Percentiles rank a stretch among this genome's conserved stretches.
Evolutionary conservation across 2,888 invertebrate genomes (phyloP).

Genomic region (Melieria crassipennis): DNA sequence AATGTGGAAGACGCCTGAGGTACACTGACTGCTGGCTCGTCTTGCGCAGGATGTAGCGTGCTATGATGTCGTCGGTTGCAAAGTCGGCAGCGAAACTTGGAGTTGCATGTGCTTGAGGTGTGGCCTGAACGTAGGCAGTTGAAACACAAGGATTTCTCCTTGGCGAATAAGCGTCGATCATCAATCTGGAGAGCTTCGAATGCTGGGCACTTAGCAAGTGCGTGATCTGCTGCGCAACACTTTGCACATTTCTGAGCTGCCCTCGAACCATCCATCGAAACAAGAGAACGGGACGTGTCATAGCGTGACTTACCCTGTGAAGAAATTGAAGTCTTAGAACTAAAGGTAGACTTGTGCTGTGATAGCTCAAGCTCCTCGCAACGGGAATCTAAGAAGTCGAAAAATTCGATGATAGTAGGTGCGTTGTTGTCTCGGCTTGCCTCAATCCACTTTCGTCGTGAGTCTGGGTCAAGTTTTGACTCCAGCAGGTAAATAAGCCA

Average conservation of each 20-base stretch:
- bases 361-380: slow-evolving; percentile 29
- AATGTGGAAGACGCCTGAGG: too few relatives aligned
- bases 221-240: slow-evolving; percentile 36
- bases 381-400: background rate
- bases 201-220: slow-evolving; percentile 24
- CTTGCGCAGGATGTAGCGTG: slow-evolving; percentile 3
- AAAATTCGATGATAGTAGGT: too few relatives aligned
- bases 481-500: slow-evolving; percentile 34
- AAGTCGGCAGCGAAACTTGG: background rate
- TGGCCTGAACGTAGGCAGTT: background rate
- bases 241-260: slow-evolving; percentile 31
- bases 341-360: slow-evolving; percentile 30
- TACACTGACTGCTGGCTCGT: too few relatives aligned
- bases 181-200: slow-evolving; percentile 17
- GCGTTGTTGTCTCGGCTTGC: too few relatives aligned
- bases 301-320: background rate
- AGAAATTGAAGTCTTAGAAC: slow-evolving; percentile 31
- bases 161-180: slow-evolving; percentile 25
- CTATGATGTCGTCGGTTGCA: background rate
- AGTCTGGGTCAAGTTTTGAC: background rate
- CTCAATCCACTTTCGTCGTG: slow-evolving; percentile 8
- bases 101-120: background rate
- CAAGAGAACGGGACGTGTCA: slow-evolving; percentile 27
- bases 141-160: background rate
- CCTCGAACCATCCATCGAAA: slow-evolving; percentile 17